These are phyloP conservation scores for Todus mexicanus DNA, from an alignment of 2,797 vertebrate species.

Conservation along the genomic window DNA sequence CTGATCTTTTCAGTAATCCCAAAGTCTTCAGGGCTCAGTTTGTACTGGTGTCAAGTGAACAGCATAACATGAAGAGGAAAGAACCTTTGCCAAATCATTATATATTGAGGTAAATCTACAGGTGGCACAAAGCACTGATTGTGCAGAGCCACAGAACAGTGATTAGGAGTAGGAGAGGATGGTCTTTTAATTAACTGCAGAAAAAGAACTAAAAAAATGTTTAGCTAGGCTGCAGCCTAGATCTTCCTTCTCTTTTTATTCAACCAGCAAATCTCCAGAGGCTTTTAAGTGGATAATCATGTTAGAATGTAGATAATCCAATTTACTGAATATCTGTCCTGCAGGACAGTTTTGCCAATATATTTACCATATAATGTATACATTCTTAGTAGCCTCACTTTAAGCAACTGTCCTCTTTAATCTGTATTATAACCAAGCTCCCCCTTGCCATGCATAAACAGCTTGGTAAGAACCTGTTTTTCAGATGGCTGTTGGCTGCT, in stretches of 20 bases:
- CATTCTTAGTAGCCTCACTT: conserved; percentile 9
- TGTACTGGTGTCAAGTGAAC: background rate
- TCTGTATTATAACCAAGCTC: background rate
- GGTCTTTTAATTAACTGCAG: conserved; percentile 18
- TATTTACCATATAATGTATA: conserved; percentile 35
- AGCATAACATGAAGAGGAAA: background rate
- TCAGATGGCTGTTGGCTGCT: background rate
- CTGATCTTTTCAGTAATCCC: background rate
- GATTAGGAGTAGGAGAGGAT: conserved; percentile 2
- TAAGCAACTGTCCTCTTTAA: conserved; percentile 52
- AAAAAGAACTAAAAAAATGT: conserved; percentile 26
- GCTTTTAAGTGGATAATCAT: conserved; percentile 48
- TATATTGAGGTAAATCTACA: background rate
- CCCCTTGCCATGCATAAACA: background rate
- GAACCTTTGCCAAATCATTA: background rate
- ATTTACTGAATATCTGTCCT: conserved; percentile 50
- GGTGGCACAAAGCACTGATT: background rate
- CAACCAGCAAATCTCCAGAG: conserved; percentile 25
- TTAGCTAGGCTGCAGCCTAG: background rate
- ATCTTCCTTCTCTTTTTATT: conserved; percentile 17
- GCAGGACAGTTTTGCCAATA: conserved; percentile 54
- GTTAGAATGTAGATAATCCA: conserved; percentile 53
- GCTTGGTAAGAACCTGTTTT: background rate
- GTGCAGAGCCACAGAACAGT: background rate
- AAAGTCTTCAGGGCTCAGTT: background rate